Base-by-base conservation (phyloP, 2,113 vertebrate species). In the Cyanoliseus patagonus region DNA sequence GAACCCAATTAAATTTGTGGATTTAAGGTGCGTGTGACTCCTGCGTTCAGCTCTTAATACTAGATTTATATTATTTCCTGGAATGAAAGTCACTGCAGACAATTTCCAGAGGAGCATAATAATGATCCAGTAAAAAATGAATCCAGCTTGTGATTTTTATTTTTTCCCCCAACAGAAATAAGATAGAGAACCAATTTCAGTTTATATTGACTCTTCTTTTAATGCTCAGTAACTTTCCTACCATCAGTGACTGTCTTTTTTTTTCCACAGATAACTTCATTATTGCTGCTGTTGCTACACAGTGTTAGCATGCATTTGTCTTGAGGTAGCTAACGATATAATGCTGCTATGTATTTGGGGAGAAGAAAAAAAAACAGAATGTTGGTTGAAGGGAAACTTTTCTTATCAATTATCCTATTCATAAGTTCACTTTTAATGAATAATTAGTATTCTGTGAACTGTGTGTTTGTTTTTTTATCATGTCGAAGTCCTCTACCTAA, bases 61-160 rank as follows among this genome's bases (percentile, higher is more conserved):
- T 90, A 83, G 88, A 93, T 94, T 95, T 86, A 95, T 95, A 91
- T 95, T 95, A 96, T 96, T 97, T 97, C 94, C 84, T 94, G 95
- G 83, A 97, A 96, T 95, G 92, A 95, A 97, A 95, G 75, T 96
- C 81, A 95, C 63, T 91, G 93, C 88, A 92, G 86, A 95, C 86
- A 92, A 88, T 97, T 96, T 96, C 94, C 86, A 97, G 93, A 96
- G 83, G 57, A 96, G 82, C 73, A 94, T 97, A 92, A 91, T 95
- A 96, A 96, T 95, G 93, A 96, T 96, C 80, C 62, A 91, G 75
- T 94, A 52, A 95, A 95, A 96, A 96, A 92, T 90, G 95, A 94
- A 91, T 88, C 84, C 67, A 85, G 53, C 80, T 87, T 97, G 88
- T 92, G 62, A 87, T 84, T 84, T 89, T 84, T 52, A 52, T 57